Conservation (phyloP, 2,888 invertebrate genomes). For the Cheilosia impressa region DNA sequence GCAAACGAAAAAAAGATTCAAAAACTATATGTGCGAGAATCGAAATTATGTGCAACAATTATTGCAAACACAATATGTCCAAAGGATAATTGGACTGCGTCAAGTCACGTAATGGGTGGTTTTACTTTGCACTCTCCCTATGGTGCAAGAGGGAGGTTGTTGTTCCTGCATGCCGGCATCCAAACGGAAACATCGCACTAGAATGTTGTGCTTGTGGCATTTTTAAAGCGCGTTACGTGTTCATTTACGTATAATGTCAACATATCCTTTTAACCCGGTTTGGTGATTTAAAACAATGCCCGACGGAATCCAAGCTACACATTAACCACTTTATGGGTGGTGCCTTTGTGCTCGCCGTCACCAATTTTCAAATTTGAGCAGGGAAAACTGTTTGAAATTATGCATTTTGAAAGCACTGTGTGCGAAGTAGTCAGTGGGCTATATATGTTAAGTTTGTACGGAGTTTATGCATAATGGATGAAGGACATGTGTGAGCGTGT, state of each 20-base stretch:
- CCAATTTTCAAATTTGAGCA: background rate
- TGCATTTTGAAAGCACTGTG: background rate
- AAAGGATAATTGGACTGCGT: slow-evolving; percentile 48
- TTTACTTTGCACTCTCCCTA: slow-evolving; percentile 8
- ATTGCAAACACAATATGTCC: slow-evolving; percentile 22
- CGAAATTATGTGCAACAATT: slow-evolving; percentile 47
- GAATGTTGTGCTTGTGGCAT: slow-evolving; percentile 17
- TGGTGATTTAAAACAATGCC: slow-evolving; percentile 4
- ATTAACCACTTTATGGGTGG: slow-evolving; percentile 1
- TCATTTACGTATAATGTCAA: background rate
- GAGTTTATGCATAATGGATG: background rate
- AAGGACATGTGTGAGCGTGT: too few relatives aligned
- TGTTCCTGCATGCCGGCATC: background rate
- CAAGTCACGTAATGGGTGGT: slow-evolving; percentile 55
- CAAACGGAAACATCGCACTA: background rate
- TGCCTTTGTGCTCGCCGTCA: background rate
- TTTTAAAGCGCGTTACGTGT: slow-evolving; percentile 10
- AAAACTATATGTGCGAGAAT: slow-evolving; percentile 1
- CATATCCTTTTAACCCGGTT: slow-evolving; percentile 14
- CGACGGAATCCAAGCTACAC: background rate
- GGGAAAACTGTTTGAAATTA: background rate
- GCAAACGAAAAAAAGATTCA: background rate
- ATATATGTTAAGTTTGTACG: background rate
- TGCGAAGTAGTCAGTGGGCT: background rate
- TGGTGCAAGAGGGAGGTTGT: background rate